Percentiles rank a stretch among this genome's conserved stretches.
Conservation (phyloP, 2,888 invertebrate genomes). For the Rhagonycha fulva region DNA sequence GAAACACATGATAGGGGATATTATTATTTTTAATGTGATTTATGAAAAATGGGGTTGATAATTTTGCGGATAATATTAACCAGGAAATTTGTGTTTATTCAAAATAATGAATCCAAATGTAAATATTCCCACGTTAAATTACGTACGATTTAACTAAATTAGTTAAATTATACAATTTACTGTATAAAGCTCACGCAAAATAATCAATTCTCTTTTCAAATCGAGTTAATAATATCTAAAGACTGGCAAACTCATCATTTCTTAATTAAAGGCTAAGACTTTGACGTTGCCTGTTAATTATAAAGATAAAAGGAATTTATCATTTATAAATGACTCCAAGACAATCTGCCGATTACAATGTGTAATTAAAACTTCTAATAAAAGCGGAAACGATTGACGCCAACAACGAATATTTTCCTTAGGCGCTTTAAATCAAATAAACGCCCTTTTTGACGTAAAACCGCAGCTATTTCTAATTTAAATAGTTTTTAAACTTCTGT, state of each 20-base stretch:
- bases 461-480: constrained; percentile 30
- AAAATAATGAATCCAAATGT: not conserved
- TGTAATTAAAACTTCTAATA: constrained; percentile 33
- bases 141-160: constrained; percentile 21
- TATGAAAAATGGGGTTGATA: not conserved
- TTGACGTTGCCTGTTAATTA: constrained; percentile 27
- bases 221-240: constrained; percentile 16
- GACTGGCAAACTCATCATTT: constrained; percentile 19
- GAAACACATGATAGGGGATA: not conserved
- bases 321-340: constrained; percentile 29
- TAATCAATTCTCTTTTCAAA: constrained; percentile 12
- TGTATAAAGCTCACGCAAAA: constrained; percentile 19
- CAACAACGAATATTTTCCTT: not conserved
- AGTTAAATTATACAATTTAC: constrained; percentile 21
- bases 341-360: constrained; percentile 30
- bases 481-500: constrained; percentile 27
- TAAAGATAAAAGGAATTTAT: constrained; percentile 27
- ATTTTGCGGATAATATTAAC: not conserved
- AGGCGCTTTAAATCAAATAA: constrained; percentile 12
- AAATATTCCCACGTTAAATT: constrained; percentile 17
- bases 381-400: constrained; percentile 22
- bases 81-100: not conserved
- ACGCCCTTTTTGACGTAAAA: constrained; percentile 18
- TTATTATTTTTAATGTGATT: not conserved
- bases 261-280: constrained; percentile 28